Evolutionary conservation across 2,113 vertebrate genomes (phyloP), one percentile per base, ranked within the genome.

Genomic region (cat (Felis catus)): DNA sequence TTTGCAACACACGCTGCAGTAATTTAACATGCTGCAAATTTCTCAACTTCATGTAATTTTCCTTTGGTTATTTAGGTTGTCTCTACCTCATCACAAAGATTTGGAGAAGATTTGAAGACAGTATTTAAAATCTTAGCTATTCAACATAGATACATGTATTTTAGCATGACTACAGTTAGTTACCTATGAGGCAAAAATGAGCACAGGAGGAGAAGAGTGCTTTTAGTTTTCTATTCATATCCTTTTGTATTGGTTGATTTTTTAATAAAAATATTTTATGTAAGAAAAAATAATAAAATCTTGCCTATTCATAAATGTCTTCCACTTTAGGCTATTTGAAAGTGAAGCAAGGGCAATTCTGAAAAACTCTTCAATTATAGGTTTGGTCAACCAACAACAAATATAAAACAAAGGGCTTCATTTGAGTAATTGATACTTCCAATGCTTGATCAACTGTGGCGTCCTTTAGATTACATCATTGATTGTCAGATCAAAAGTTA

Each of bases 401-500:
- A 83, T 51, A 66, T 14, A 93, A n/a, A 90, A 90, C 7, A 94
- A 73, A 91, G 78, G 63, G 66, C 45, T 96, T 96, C 21, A 89
- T 58, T 14, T 84, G 78, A 94, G 18, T 90, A 88, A 94, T 2
- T 74, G 70, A 51, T 78, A 70, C n/a, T 93, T 66, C 16, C 5
- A 91, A 94, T 27, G 48, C n/a, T 61, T 95, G 87, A 80, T 39
- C 45, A 83, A 18, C 19, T 97, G 36, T 82, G 53, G 16, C 73
- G 21, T 81, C 66, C 39, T 83, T 65, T 41, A 68, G 45, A 71
- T 70, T 58, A 71, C 63, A 74, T 84, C 58, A 93, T 16, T 89
- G n/a, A 94, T 66, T 91, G 5, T 78, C 27, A 78, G 51, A 95
- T 73, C 36, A 93, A 96, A 95, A 78, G 18, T 86, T 81, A 91